Base-by-base conservation (phyloP, 2,113 vertebrate genomes). In the Peucedramus taeniatus region DNA sequence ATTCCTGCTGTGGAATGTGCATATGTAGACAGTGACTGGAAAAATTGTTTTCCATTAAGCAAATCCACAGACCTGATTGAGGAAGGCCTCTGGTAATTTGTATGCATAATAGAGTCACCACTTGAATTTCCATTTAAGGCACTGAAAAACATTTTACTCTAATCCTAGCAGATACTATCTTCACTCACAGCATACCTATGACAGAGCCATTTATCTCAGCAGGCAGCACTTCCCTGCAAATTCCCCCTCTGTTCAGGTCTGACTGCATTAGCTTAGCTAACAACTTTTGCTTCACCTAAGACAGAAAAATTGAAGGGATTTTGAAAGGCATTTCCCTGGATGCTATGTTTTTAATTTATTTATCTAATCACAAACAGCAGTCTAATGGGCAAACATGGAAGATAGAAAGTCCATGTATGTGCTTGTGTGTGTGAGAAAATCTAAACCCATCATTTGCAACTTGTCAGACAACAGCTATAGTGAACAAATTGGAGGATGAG, bases 91-190 rank as follows among this genome's bases (percentile, higher is more conserved):
- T 14, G n/a, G 94, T 97, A 96, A 96, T 96, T 95, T 96, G 93
- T 97, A 90, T 94, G 96, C 96, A 94, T 93, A 96, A 97, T 96
- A 82, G 94, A 94, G 83, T 95, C 91, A 95, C 84, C 96, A 94
- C 96, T 97, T 97, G 81, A 97, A 97, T 96, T 96, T 95, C 95
- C 96, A 97, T 97, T 97, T 97, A 97, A 97, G 91, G 72, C 75
- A 93, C 91, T 97, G 94, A 95, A 97, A 98, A 95, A 91, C 87
- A 89, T 94, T 95, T 91, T 93, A 76, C 80, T 95, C 91, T 97
- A 94, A 97, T 97, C 77, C 87, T 83, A 77, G 70, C 26, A 96
- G 94, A 97, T 96, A 90, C 23, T 77, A 97, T 97, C 93, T 97
- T 64, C 85, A 76, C 75, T 97, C 74, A 81, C 64, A 93, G 90